Conservation (phyloP, 2,888 invertebrate genomes). For the Diplolepis rosae region DNA sequence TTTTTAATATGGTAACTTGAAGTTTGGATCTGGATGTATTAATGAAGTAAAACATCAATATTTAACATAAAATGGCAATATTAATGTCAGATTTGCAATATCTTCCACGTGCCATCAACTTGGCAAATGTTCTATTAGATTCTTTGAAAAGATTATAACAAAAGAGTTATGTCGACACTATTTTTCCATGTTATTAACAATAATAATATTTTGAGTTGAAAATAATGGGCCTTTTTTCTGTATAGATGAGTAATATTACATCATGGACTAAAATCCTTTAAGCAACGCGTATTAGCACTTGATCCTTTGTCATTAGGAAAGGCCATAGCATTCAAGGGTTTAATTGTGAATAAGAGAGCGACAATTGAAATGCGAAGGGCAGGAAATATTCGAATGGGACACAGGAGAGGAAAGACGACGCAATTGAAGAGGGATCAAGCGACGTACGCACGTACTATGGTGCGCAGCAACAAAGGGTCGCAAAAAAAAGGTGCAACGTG, state of each 20-base stretch:
- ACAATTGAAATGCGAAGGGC: conserved; percentile 14
- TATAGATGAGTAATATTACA: background rate
- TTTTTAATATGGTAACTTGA: too few species aligned
- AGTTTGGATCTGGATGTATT: too few species aligned
- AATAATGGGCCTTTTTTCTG: background rate
- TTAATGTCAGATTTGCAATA: too few species aligned
- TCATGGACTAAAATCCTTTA: background rate
- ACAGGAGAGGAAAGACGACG: conserved; percentile 20
- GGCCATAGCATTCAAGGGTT: conserved; percentile 1
- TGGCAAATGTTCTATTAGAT: too few species aligned
- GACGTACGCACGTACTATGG: conserved; percentile 1
- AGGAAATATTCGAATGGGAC: background rate
- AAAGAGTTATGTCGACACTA: too few species aligned
- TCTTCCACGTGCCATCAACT: too few species aligned
- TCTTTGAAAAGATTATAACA: too few species aligned
- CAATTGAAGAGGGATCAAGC: conserved; percentile 6
- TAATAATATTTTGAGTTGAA: too few species aligned
- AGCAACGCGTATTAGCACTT: background rate
- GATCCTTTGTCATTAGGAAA: conserved; percentile 4
- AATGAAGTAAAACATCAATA: too few species aligned
- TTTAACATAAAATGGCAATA: too few species aligned
- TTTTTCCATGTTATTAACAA: too few species aligned
- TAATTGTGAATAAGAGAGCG: conserved; percentile 5
- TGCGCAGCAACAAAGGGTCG: conserved; percentile 39
- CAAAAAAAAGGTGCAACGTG: conserved; percentile 54